A percentile compares a stretch with the other conserved stretches of the same genome.
Conservation (phyloP, 2,113 vertebrate genomes). For the Sturnira hondurensis region DNA sequence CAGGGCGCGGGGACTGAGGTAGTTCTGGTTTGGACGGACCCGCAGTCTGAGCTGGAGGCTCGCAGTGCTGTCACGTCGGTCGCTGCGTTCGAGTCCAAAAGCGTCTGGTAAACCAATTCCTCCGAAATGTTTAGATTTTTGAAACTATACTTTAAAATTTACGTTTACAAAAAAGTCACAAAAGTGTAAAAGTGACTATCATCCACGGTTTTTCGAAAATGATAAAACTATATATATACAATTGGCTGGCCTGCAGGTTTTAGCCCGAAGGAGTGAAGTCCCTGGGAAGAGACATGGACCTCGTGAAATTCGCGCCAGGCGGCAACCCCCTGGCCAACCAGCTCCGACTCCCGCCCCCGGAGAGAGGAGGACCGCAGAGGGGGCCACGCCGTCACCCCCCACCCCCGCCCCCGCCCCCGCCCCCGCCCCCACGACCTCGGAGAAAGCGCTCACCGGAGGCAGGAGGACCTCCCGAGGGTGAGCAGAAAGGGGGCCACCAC, state of each 20-base stretch:
- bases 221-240: background rate
- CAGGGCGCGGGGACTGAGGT: too few species aligned
- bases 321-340: background rate
- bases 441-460: background rate
- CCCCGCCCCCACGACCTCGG: background rate
- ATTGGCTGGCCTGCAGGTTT: background rate
- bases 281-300: background rate
- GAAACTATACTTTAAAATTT: background rate
- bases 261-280: background rate
- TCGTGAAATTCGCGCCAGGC: background rate
- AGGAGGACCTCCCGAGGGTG: background rate
- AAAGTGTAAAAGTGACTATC: background rate
- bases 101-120: background rate
- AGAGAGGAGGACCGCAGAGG: too few species aligned
- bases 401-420: too few species aligned
- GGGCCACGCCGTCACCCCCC: background rate
- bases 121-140: background rate
- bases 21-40: background rate
- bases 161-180: background rate
- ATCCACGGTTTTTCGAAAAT: background rate
- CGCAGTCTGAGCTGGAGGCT: background rate
- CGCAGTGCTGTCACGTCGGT: background rate
- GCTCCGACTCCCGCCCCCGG: accelerated
- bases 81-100: background rate
- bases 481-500: too few species aligned